Base-by-base conservation (phyloP, 2,888 invertebrate genomes). In the Kryphioiulus occultus region DNA sequence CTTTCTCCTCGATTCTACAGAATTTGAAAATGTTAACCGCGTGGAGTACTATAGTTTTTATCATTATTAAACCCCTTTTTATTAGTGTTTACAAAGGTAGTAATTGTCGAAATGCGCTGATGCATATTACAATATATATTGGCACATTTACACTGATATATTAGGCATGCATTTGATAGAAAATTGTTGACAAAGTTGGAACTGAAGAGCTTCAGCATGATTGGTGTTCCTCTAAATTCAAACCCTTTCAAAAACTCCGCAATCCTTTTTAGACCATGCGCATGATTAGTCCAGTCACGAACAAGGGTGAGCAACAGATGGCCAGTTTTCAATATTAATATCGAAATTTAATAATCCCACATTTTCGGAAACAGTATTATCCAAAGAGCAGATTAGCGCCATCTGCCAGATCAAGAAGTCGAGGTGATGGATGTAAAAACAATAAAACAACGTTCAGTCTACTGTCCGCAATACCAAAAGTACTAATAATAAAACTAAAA, bases 81-180 rank as follows among this genome's bases (percentile, higher is more conserved):
- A 68, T 68, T 68, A 68, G 68, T 68, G 68, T 68, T 68, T 68
- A 68, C 68, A 68, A 68, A 68, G 68, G 68, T 68, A 68, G 26
- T 68, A 68, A 68, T 68, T 68, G 68, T 68, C 26, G 68, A 68
- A 26, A 68, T 68, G 68, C 68, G 68, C 68, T n/a, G 26, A 68
- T 26, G 68, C 68, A 68, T 68, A 68, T 68, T 68, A 26, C 68
- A 68, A 68, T 68, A 68, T 26, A 68, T 68, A 68, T 68, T 68
- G 68, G 68, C 26, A 68, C 68, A 68, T 68, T 68, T 68, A n/a
- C 68, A 68, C 26, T 26, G 26, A 68, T 68, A 68, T 68, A 68
- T 68, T 68, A 68, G 26, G 68, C 26, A 68, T 68, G 68, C 68
- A 12, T 26, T 26, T 68, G 68, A 68, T 26, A 26, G 26, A 68